phyloP scores from a whole-genome alignment of 1,140 invertebrate genomes.

The Daktulosphaira vitifoliae region DNA sequence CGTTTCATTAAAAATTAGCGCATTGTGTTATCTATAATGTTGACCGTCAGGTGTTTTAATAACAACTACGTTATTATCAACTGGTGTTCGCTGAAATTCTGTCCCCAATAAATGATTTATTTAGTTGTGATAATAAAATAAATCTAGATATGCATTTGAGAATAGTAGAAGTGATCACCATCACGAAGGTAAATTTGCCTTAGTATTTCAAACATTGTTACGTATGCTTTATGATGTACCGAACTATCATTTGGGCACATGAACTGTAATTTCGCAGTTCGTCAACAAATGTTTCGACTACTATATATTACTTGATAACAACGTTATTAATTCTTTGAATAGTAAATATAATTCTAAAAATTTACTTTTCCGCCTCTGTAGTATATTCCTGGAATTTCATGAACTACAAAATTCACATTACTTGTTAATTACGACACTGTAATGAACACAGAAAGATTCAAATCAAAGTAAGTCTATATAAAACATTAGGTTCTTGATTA shows the following conservation, averaged over 20 bases:
- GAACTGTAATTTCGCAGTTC: neutral
- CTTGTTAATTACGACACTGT: neutral
- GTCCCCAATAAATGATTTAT: no score
- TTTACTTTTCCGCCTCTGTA: neutral
- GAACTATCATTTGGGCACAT: neutral
- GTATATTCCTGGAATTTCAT: neutral
- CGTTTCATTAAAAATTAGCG: no score
- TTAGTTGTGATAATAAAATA: no score
- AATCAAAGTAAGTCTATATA: neutral
- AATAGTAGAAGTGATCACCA: no score
- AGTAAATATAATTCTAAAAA: neutral
- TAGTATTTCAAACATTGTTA: neutral
- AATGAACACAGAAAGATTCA: neutral
- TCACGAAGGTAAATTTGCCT: neutral
- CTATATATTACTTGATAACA: neutral
- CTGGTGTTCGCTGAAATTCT: no score
- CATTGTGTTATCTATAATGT: no score
- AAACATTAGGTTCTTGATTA: neutral
- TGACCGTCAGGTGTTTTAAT: no score
- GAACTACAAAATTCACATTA: neutral
- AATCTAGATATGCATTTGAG: no score
- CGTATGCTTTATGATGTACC: neutral
- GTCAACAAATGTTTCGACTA: neutral
- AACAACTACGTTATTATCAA: no score
- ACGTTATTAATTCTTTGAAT: neutral